These are phyloP conservation scores for Mormyrus lacerda DNA, from an alignment of 2,113 vertebrate species.

Conservation along the genomic window DNA sequence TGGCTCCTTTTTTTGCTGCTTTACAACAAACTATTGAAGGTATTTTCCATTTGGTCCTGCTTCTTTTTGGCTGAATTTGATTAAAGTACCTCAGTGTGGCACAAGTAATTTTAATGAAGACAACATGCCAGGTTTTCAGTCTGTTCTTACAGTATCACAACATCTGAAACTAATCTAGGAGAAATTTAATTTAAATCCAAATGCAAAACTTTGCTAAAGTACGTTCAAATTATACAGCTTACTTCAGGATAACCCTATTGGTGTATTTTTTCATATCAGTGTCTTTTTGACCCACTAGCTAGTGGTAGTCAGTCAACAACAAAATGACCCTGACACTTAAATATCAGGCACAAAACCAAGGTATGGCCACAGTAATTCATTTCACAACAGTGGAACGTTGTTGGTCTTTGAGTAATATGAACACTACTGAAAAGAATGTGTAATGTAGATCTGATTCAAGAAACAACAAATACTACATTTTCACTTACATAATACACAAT, in stretches of 20 bases:
- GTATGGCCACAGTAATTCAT: too few species aligned
- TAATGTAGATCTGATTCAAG: neutral
- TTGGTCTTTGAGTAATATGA: neutral
- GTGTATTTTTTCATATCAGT: neutral
- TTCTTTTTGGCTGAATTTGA: neutral
- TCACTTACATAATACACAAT: neutral
- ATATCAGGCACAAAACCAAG: too few species aligned
- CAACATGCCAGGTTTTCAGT: neutral
- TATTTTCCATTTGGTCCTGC: neutral
- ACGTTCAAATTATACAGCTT: neutral
- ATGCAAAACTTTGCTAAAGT: neutral
- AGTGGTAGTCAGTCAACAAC: neutral
- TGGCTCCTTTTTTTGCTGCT: neutral
- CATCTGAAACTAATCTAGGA: neutral
- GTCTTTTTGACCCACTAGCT: neutral
- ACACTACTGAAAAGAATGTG: neutral
- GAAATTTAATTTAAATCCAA: neutral
- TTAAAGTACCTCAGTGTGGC: neutral
- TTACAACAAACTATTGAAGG: neutral
- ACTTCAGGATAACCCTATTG: neutral
- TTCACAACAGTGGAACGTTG: neutral
- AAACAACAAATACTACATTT: neutral
- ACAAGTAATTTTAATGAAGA: neutral
- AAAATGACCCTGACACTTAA: neutral
- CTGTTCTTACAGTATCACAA: neutral